Evolutionary conservation across 2,888 invertebrate genomes (phyloP), one percentile per base, ranked within the genome.

Genomic region (Koerneria pararmatus): DNA sequence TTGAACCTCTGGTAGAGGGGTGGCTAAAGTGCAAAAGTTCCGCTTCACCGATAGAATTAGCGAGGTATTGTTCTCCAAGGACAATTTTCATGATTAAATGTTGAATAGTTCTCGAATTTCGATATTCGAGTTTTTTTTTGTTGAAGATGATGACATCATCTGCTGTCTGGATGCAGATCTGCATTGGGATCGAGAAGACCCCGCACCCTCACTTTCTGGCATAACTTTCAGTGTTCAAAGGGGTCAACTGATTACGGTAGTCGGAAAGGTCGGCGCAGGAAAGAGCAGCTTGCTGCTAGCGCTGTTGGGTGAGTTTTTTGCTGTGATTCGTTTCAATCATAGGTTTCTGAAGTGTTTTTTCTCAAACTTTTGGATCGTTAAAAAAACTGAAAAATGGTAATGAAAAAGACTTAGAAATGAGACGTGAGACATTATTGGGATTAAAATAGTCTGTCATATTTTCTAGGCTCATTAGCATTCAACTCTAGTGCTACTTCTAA

Each of bases 271-370:
- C 27, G 82, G 82, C 29, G 69, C 78, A n/a, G 82, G 82, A 37
- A 82, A 82, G 67, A 75, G 73, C 41, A 73, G 73, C n/a, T 87
- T 95, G 35, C 86, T 95, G 51, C 90, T 92, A 8, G 93, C 94
- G 0, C 67, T 82, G 8, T 65, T 82, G 29, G 80, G 80, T 75
- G 51, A 19, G 59, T 65, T 32, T 29, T 32, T 51, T 62, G n/a
- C n/a, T n/a, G n/a, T n/a, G n/a, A n/a, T n/a, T n/a, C n/a, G n/a
- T n/a, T n/a, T n/a, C n/a, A n/a, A n/a, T n/a, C n/a, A n/a, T n/a
- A n/a, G n/a, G n/a, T n/a, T n/a, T n/a, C n/a, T n/a, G n/a, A n/a
- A n/a, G n/a, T n/a, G n/a, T n/a, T n/a, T n/a, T n/a, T n/a, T n/a
- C n/a, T n/a, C n/a, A n/a, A n/a, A n/a, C n/a, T n/a, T n/a, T n/a